A percentile compares a stretch with the other conserved stretches of the same genome.
These are phyloP conservation scores for Diadumene lineata DNA, from an alignment of 92 coral and sea anemone species.

Conservation along the genomic window DNA sequence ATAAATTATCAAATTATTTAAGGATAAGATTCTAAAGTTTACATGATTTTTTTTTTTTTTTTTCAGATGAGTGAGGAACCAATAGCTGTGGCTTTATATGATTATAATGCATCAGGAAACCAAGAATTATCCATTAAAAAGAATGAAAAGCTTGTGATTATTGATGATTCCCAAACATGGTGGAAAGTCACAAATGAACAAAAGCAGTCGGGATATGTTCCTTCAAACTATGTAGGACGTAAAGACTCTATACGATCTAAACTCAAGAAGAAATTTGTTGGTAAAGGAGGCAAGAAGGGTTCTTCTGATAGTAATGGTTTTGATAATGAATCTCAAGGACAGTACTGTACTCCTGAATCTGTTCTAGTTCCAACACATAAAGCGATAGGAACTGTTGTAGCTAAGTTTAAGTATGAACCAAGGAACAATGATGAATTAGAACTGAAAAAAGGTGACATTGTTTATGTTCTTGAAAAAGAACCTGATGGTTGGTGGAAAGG, in stretches of 20 bases:
- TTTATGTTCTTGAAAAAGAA: conserved; percentile 88
- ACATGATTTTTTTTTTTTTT: too few species aligned
- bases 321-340: conserved; percentile 63
- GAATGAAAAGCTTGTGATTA: conserved; percentile 76
- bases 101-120: conserved; percentile 80
- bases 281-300: conserved; percentile 51
- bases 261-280: conserved; percentile 56
- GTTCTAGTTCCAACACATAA: conserved; percentile 54
- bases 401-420: conserved; percentile 81
- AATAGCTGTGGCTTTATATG: conserved; percentile 86
- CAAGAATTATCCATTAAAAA: conserved; percentile 91
- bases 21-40: too few species aligned
- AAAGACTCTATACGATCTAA: conserved; percentile 57
- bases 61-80: conserved; percentile 81
- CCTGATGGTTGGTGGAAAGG: conserved; percentile 99
- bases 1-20: too few species aligned
- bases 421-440: conserved; percentile 85
- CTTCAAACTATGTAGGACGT: conserved; percentile 85
- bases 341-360: conserved; percentile 84
- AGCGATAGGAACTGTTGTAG: conserved; percentile 65
- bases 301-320: conserved; percentile 44
- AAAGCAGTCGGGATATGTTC: conserved; percentile 85
- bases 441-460: conserved; percentile 78
- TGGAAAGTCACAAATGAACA: conserved; percentile 94
- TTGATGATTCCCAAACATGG: conserved; percentile 94